Base-by-base conservation (phyloP, 2,113 vertebrate species). In the Atrichornis clamosus region DNA sequence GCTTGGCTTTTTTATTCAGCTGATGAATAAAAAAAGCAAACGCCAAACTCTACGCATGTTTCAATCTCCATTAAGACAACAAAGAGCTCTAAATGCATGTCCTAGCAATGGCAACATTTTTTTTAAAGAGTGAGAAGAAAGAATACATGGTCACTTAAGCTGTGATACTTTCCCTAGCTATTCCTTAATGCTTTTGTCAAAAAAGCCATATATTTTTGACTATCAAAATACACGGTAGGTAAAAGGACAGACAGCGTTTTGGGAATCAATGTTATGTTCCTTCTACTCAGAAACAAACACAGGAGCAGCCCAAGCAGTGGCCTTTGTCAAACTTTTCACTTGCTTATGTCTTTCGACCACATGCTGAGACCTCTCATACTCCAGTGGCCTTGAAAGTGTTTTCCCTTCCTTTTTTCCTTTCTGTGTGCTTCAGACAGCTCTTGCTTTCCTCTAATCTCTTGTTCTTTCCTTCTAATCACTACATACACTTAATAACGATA, bases 61-160 rank as follows among this genome's bases (percentile, higher is more conserved):
- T 98, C 95, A 90, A 84, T 97, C 96, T 97, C 97, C 97, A 96
- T 98, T 97, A 98, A 97, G 95, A 94, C 83, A 95, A 98, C 97
- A 98, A 98, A 98, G 97, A 95, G n/a, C 89, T 95, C 93, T 69
- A 94, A 96, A 96, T 72, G 68, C 85, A 92, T 8, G 80, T 82
- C 95, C 91, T 65, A 96, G 50, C 93, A 90, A 94, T 23, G 1
- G 50, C 78, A 97, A 95, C 92, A 94, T 90, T 73, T 63, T 41
- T 41, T 53, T 39, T 6, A 53, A 79, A 83, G 56, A 60, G 41
- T 19, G 16, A 87, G 77, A 72, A 89, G 95, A 92, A 90, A 81
- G 84, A 84, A 78, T 83, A 90, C 59, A 33, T 68, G 42, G 60
- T 84, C 64, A 68, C 96, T 95, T 93, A 92, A 94, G 73, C 44